Evolutionary conservation across 2,888 invertebrate genomes (phyloP), one percentile per base, ranked within the genome.

Genomic region (Caenorhabditis becei): DNA sequence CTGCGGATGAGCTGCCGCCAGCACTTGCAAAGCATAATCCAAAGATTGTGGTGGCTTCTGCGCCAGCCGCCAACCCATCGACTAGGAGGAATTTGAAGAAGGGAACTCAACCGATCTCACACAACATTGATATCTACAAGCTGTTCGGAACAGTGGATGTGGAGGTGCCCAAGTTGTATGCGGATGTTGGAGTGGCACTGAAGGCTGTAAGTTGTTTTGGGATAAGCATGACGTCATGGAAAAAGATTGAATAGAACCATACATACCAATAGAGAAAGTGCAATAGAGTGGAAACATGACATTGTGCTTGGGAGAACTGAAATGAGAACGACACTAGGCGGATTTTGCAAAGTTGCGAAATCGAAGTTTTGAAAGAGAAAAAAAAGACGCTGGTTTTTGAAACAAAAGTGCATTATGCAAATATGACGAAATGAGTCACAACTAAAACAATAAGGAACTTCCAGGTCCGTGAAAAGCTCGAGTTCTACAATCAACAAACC

Each of bases 401-500:
- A 32, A 32, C 5, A 32, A 32, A 32, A 7, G 32, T 7, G 32
- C 32, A 32, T 7, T 7, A 7, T 32, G 32, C 32, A 32, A 32
- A 7, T 32, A 10, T 32, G 32, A 32, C 10, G 32, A 10, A 32
- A 32, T 10, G 5, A 32, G 10, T 10, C 10, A 18, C 49, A 49
- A 47, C n/a, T 20, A 3, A 28, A 63, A 32, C 16, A 28, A 18
- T 28, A 18, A 0, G 35, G 2, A n/a, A 47, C 23, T 59, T 72
- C 10, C 66, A 84, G 82, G 84, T 88, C 0, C 54, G 77, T 32
- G 75, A 74, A n/a, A 81, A 78, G 18, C 67, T 87, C 0, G 77
- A 71, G 7, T 85, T 83, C 62, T 86, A 82, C 71, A 83, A 87
- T 24, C 77, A 83, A 14, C 86, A 87, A 77, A 88, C 88, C 58